Conservation (phyloP, 2,888 invertebrate genomes). For the Shargacucullia verbasci region DNA sequence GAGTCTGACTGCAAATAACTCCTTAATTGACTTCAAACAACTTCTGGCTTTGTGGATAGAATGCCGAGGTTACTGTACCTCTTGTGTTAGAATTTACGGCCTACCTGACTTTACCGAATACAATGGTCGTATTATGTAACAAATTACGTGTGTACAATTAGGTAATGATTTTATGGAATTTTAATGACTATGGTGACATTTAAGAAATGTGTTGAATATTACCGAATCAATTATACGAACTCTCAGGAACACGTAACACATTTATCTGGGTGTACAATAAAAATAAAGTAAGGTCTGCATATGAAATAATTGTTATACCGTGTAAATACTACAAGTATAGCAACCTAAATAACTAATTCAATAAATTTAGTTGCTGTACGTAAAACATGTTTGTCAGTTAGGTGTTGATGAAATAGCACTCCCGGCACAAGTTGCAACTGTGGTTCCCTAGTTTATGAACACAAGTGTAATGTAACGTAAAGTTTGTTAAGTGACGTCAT, state of each 20-base stretch:
- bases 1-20: constrained; percentile 88
- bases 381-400: no score
- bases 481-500: constrained; percentile 39
- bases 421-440: not conserved
- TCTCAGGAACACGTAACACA: no score
- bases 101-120: constrained; percentile 51
- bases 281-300: no score
- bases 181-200: constrained; percentile 15
- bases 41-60: constrained; percentile 77
- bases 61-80: constrained; percentile 67
- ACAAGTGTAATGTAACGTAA: constrained; percentile 3
- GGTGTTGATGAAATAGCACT: no score
- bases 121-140: constrained; percentile 26
- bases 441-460: constrained; percentile 1
- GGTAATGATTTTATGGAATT: constrained; percentile 17
- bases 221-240: no score
- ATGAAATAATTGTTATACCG: no score
- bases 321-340: no score
- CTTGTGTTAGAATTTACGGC: constrained; percentile 45
- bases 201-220: no score
- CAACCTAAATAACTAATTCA: no score
- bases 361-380: no score
- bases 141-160: constrained; percentile 26
- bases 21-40: constrained; percentile 88
- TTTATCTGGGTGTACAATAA: no score